Evolutionary conservation across 2,797 vertebrate genomes (phyloP).

Genomic region (Schizopygopsis malacanthus): DNA sequence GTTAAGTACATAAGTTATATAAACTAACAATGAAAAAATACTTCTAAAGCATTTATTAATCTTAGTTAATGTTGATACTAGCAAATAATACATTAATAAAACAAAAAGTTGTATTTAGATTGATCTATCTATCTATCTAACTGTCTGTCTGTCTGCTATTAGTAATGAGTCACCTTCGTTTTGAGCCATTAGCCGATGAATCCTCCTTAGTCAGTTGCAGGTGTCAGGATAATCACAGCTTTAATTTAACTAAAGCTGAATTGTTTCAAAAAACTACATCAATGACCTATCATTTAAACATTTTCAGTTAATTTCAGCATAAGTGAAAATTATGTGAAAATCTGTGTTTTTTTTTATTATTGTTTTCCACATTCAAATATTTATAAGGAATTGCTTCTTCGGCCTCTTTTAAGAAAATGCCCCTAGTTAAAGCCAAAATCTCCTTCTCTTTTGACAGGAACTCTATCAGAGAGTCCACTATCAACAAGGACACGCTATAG

Average conservation of each 20-base stretch:
- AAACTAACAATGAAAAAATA: neutral
- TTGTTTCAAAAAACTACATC: neutral
- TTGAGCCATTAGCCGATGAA: neutral
- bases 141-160: too few relatives aligned
- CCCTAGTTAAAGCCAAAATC: neutral
- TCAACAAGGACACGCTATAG: conserved; percentile 7
- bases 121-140: too few relatives aligned
- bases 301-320: neutral
- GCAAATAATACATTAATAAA: neutral
- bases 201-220: neutral
- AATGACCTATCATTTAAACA: neutral
- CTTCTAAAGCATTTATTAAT: neutral
- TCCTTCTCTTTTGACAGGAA: conserved; percentile 14
- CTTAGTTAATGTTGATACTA: too few relatives aligned
- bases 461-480: conserved; percentile 3
- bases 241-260: neutral
- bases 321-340: too few relatives aligned
- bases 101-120: neutral
- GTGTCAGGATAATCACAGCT: neutral
- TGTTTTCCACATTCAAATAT: neutral
- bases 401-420: conserved; percentile 14
- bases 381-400: neutral
- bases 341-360: neutral
- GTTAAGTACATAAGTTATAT: neutral
- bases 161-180: too few relatives aligned